Percentiles rank a stretch among this genome's conserved stretches.
Conservation (phyloP, 2,797 vertebrate species). For the Alcedo quadribrachys region DNA sequence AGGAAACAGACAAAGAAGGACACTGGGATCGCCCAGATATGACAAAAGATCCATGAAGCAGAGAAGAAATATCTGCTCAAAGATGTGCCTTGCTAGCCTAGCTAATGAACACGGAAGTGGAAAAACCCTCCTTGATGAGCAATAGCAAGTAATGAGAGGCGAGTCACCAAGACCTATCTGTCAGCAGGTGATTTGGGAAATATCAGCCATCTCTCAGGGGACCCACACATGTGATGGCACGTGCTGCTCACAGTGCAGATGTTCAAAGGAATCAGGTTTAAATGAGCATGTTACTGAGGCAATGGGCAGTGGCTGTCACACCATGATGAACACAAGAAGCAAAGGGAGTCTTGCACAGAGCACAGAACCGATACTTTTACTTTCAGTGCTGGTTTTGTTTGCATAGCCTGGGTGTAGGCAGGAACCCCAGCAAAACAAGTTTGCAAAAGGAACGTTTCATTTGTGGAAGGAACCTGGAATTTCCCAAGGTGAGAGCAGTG, state of each 20-base stretch:
- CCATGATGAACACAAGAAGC: background rate
- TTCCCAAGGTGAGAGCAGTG: slow-evolving; percentile 8
- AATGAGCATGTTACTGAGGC: background rate
- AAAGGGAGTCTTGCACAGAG: background rate
- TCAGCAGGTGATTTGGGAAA: slow-evolving; percentile 15
- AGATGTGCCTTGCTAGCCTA: background rate
- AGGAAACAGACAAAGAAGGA: background rate
- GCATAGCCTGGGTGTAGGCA: background rate
- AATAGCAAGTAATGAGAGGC: background rate
- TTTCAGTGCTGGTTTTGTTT: background rate
- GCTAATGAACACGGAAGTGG: background rate
- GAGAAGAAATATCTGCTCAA: background rate
- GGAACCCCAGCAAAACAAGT: slow-evolving; percentile 43
- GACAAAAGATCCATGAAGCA: background rate
- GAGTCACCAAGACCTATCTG: slow-evolving; percentile 14
- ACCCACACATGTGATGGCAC: background rate
- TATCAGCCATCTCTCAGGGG: background rate
- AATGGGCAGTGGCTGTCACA: background rate
- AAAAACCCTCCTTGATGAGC: background rate
- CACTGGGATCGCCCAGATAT: background rate
- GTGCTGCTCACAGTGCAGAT: background rate
- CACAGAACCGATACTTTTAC: background rate
- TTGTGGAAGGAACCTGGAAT: slow-evolving; percentile 31
- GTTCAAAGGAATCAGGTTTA: background rate
- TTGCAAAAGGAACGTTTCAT: slow-evolving; percentile 3